Evolutionary conservation across 2,888 invertebrate species (phyloP), one percentile per base, ranked within the genome.

Genomic region (Cataglyphis rosenhaueri): DNA sequence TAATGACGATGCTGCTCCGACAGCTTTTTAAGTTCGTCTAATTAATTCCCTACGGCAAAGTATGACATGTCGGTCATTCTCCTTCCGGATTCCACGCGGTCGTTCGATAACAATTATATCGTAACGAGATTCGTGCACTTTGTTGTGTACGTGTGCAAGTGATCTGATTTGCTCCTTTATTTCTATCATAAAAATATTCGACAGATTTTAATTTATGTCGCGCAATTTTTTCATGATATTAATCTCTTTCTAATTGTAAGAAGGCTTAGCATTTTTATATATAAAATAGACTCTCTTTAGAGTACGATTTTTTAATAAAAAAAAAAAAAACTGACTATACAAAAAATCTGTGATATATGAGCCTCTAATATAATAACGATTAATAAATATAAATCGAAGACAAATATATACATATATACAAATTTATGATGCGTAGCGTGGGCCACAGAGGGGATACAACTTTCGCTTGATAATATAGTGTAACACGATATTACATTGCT

Each of bases 11-110:
- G 89, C 81, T 57, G 91, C 86, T 86, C 85, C 85, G 89, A 74
- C 91, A 84, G 91, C 88, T 91, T 92, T 88, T 86, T 84, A 86
- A 84, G 83, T 81, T 84, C 79, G 76, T 84, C 84, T 88, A 91
- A 90, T 86, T 87, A 86, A 84, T 74, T 73, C 89, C 90, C 90
- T 81, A 82, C 81, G 88, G 89, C 87, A 84, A 71, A 65, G 73
- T 59, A 62, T 68, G 74, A 64, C 78, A 59, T 61, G 32, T 68
- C 68, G 66, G 78, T 85, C 84, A 83, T 85, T 87, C 62, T 62
- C 74, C 61, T 75, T n/a, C 38, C 44, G 12, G 18, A 44, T 61
- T 44, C 21, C 9, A 32, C n/a, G 0, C 44, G 18, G 41, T 44
- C 12, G 21, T 10, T 10, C 4, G 1, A 8, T 73, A 41, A 41